Evolutionary conservation across 2,113 vertebrate genomes (phyloP), one percentile per base, ranked within the genome.

Genomic region (Cariama cristata): DNA sequence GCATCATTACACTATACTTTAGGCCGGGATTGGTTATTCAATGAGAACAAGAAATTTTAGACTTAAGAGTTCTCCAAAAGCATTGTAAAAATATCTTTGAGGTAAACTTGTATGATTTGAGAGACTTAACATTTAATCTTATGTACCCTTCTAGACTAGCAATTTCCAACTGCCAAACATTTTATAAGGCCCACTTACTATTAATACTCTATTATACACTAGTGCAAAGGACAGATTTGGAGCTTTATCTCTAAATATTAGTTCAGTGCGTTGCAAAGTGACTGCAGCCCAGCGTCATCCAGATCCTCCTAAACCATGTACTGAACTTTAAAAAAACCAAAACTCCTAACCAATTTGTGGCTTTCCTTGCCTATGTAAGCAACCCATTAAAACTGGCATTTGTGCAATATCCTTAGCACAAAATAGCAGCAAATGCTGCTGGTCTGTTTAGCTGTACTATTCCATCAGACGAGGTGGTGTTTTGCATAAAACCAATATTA

Each of bases 61-160:
- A 42, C 42, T 38, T 59, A 83, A 79, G 73, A 58, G 60, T 68
- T 86, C 60, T 96, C 62, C 77, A 79, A 71, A 86, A 52, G 35
- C 62, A 8, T 64, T 84, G 72, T 58, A 68, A 64, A 95, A 95
- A 86, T 28, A 49, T 44, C 60, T 92, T 90, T 42, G 60, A 95
- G 45, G 80, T 79, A 88, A 93, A 95, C 75, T 77, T 73, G 69
- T 20, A 32, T 6, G 1, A 38, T 96, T 93, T 77, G 74, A 90
- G 58, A 33, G 32, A 59, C 58, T 88, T 90, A 83, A 71, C 50
- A 2, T 96, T 92, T 93, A 88, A 94, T 96, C 76, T 75, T 64
- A 26, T 66, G 86, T 94, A 81, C 86, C 49, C 40, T 94, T 87
- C 79, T 67, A 96, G 56, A 75, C 64, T 86, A 81, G 83, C 49